A percentile compares a stretch with the other conserved stretches of the same genome.
Conservation (phyloP, 2,797 vertebrate species). For the Falco biarmicus region DNA sequence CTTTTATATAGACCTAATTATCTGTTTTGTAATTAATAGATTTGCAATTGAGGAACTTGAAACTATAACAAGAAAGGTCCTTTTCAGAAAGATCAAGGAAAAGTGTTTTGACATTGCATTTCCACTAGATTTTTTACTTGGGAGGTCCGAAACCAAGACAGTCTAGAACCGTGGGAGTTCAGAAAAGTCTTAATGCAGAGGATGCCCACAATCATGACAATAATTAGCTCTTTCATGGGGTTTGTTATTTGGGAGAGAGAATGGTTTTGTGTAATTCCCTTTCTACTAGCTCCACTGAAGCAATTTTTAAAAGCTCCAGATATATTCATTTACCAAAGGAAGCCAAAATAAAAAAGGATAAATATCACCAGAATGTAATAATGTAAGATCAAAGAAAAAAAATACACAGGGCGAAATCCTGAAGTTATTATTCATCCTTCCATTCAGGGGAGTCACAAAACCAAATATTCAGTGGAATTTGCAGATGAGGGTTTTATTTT, state of each 20-base stretch:
- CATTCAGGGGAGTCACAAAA: not conserved
- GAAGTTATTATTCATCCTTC: not conserved
- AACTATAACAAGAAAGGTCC: not conserved
- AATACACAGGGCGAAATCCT: not conserved
- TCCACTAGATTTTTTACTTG: constrained; percentile 5
- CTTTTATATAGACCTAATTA: not conserved
- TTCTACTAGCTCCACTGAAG: not conserved
- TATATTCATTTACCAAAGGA: not conserved
- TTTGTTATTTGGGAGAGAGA: not conserved
- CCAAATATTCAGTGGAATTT: not conserved
- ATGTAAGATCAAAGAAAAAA: not conserved
- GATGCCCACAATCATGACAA: constrained; percentile 16
- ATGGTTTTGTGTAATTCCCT: not conserved
- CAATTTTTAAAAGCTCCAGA: not conserved
- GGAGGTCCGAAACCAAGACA: constrained; percentile 38
- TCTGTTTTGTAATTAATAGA: constrained; percentile 4
- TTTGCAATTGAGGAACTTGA: not conserved
- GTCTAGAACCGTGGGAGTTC: not conserved
- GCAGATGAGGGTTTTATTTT: not conserved
- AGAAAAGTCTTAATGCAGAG: not conserved
- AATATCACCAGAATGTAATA: not conserved
- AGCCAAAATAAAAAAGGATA: not conserved
- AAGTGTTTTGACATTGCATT: not conserved
- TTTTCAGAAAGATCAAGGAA: constrained; percentile 24
- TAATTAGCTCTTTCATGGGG: not conserved